Conservation (phyloP, 2,797 vertebrate species). For the Manis pentadactyla region DNA sequence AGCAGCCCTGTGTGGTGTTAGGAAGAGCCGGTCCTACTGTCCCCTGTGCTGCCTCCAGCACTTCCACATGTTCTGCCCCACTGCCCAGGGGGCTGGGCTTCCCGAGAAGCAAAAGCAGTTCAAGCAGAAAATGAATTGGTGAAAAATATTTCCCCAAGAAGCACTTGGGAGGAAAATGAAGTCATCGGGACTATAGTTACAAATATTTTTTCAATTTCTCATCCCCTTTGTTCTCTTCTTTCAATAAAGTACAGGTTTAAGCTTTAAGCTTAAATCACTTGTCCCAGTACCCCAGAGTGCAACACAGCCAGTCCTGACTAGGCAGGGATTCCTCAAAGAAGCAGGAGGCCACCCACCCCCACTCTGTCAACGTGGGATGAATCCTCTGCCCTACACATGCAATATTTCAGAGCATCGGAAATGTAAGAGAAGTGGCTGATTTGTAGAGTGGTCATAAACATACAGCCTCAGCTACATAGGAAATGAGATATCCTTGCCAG, state of each 20-base stretch:
- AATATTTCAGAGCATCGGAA: background rate
- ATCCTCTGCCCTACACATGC: background rate
- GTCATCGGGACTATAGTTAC: background rate
- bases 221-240: background rate
- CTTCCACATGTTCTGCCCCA: background rate
- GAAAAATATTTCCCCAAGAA: background rate
- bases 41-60: accelerated
- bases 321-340: background rate
- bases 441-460: background rate
- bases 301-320: background rate
- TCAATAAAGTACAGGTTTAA: background rate
- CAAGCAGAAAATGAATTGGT: background rate
- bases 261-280: background rate
- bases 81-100: background rate
- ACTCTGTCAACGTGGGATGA: background rate
- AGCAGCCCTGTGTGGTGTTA: accelerated
- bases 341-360: background rate
- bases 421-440: background rate
- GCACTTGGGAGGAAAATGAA: background rate
- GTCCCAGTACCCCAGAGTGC: background rate
- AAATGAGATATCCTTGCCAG: background rate
- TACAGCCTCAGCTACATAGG: background rate
- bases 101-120: background rate
- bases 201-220: background rate
- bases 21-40: background rate